These are phyloP conservation scores for Lagria hirta DNA, from an alignment of 2,888 invertebrate species.

Conservation along the genomic window DNA sequence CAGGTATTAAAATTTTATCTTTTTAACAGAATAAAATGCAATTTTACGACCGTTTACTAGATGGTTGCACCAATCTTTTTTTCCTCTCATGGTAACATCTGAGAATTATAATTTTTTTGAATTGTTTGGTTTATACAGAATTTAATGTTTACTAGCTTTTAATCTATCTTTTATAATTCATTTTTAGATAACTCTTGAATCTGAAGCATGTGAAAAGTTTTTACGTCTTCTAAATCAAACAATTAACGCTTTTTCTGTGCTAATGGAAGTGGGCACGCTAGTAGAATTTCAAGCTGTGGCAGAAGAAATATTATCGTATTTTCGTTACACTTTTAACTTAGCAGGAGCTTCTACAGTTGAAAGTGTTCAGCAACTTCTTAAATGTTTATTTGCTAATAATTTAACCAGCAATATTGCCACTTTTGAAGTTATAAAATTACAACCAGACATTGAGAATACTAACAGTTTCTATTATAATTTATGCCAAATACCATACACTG, in stretches of 20 bases:
- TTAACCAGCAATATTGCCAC: constrained; percentile 57
- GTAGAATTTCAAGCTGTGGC: constrained; percentile 72
- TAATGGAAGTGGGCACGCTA: constrained; percentile 69
- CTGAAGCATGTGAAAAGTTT: constrained; percentile 74
- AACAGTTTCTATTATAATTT: constrained; percentile 51
- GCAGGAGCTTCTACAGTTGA: constrained; percentile 70
- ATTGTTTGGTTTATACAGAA: constrained; percentile 6
- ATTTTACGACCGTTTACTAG: too few relatives aligned
- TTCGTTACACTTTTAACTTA: constrained; percentile 69
- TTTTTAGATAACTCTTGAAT: constrained; percentile 73
- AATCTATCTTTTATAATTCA: constrained; percentile 2
- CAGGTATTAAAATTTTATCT: too few relatives aligned
- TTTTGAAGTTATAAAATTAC: too few relatives aligned
- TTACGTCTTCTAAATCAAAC: constrained; percentile 65
- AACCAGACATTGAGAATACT: constrained; percentile 38
- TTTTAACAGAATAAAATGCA: too few relatives aligned
- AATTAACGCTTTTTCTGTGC: constrained; percentile 67
- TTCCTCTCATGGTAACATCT: too few relatives aligned
- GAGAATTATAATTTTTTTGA: too few relatives aligned
- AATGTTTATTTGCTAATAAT: constrained; percentile 77
- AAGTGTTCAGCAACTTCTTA: constrained; percentile 75
- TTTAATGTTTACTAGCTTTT: constrained; percentile 4
- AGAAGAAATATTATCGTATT: constrained; percentile 77
- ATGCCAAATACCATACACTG: constrained; percentile 50
- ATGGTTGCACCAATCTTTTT: too few relatives aligned